Percentiles rank a stretch among this genome's conserved stretches.
phyloP scores from a whole-genome alignment of 2,113 vertebrate genomes.

The Pseudolaguvia tuberculata region DNA sequence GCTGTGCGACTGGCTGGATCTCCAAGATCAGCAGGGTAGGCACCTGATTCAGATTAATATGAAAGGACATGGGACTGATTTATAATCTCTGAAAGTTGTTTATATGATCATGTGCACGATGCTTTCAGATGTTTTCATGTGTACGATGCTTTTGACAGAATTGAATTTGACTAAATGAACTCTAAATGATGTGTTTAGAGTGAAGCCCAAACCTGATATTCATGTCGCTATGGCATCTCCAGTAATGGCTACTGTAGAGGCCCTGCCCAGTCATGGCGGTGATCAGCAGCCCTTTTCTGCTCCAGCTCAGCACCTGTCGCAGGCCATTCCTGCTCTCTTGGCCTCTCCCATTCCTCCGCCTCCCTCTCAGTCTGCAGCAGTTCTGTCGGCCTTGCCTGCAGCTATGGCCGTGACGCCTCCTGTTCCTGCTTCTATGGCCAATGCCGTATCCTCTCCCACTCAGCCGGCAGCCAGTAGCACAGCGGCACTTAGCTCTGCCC shows the following conservation, averaged over 20 bases:
- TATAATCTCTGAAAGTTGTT: neutral
- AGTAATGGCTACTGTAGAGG: slow-evolving; percentile 83
- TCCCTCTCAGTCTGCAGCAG: slow-evolving; percentile 78
- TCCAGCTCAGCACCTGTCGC: slow-evolving; percentile 78
- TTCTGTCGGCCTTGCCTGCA: slow-evolving; percentile 78
- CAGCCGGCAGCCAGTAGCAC: slow-evolving; percentile 78
- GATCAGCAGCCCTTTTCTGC: slow-evolving; percentile 80
- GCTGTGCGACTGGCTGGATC: slow-evolving; percentile 83
- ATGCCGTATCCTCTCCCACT: slow-evolving; percentile 77
- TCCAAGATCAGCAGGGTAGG: slow-evolving; percentile 88
- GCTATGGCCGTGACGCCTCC: slow-evolving; percentile 75
- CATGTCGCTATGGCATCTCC: slow-evolving; percentile 87
- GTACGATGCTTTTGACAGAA: neutral
- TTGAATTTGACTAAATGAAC: neutral
- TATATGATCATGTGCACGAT: neutral
- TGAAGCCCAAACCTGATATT: slow-evolving; percentile 89
- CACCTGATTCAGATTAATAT: neutral
- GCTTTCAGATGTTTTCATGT: neutral
- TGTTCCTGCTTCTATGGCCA: slow-evolving; percentile 72
- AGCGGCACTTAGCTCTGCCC: slow-evolving; percentile 74
- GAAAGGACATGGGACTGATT: neutral
- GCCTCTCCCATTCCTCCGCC: slow-evolving; percentile 78
- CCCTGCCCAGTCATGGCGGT: slow-evolving; percentile 72
- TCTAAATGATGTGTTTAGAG: slow-evolving; percentile 57
- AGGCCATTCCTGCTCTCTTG: slow-evolving; percentile 81